Percentiles rank a stretch among this genome's conserved stretches.
phyloP scores from a whole-genome alignment of 2,888 invertebrate species.

The Melanostoma scalare region DNA sequence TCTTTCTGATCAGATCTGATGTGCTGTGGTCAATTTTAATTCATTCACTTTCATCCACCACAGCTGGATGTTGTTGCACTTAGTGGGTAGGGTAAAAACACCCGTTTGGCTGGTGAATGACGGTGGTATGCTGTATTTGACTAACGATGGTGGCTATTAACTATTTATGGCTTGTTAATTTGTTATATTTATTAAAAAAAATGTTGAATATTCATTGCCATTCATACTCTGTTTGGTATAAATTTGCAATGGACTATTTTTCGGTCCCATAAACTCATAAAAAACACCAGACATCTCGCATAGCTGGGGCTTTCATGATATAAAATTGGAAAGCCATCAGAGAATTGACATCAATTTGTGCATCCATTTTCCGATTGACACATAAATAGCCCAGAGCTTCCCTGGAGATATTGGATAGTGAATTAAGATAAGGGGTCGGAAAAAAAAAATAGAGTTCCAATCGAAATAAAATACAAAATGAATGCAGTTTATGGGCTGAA shows the following conservation, averaged over 20 bases:
- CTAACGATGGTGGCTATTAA: slow-evolving; percentile 21
- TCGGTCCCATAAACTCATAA: slow-evolving; percentile 1
- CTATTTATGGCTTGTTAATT: slow-evolving; percentile 43
- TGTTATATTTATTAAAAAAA: slow-evolving; percentile 42
- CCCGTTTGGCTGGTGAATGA: not conserved
- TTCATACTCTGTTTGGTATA: slow-evolving; percentile 10
- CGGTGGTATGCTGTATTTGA: slow-evolving; percentile 13
- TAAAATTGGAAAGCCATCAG: not conserved
- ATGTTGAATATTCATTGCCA: slow-evolving; percentile 49
- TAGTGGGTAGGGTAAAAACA: not conserved
- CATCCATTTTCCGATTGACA: not conserved
- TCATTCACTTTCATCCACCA: slow-evolving; percentile 52
- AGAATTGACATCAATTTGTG: not conserved
- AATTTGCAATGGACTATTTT: not conserved
- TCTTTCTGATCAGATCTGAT: slow-evolving; percentile 58
- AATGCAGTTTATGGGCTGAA: too few species aligned
- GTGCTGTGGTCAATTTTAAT: slow-evolving; percentile 64
- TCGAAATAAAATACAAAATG: too few species aligned
- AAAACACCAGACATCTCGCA: not conserved
- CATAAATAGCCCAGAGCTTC: not conserved
- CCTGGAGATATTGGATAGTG: too few species aligned
- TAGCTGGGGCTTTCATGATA: not conserved
- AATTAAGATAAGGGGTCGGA: too few species aligned
- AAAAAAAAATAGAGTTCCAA: too few species aligned
- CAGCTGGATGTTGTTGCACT: slow-evolving; percentile 23